These are phyloP conservation scores for Ophiothrix spiculata DNA, from an alignment of 35 echinoderm and acorn worm genomes.

Conservation along the genomic window DNA sequence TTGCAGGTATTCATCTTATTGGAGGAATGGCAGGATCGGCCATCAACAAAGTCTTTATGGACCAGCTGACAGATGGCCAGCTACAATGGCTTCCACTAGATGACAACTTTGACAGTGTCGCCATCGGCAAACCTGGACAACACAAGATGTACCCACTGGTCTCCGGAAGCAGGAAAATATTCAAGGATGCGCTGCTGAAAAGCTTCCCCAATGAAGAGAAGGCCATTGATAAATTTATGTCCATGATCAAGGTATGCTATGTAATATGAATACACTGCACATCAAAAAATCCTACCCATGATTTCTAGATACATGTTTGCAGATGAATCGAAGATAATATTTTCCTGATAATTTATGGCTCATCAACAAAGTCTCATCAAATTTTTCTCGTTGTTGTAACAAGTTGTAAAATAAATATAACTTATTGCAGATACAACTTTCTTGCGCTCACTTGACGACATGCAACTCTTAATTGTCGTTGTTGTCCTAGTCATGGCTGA, in stretches of 20 bases:
- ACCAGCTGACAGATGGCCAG: constrained; percentile 94
- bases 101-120: constrained; percentile 69
- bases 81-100: constrained; percentile 69
- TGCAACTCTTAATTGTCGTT: no score
- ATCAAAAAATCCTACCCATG: no score
- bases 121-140: constrained; percentile 55
- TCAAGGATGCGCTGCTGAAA: constrained; percentile 42
- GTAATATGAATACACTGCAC: no score
- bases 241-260: constrained; percentile 58
- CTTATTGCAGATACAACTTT: no score
- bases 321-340: no score
- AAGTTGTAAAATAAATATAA: no score
- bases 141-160: constrained; percentile 48
- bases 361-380: no score
- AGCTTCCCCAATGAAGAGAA: constrained; percentile 77
- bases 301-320: no score
- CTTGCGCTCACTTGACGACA: no score
- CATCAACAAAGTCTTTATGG: constrained; percentile 39
- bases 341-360: no score
- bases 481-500: no score
- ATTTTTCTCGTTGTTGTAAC: no score
- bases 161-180: constrained; percentile 38
- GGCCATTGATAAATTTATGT: constrained; percentile 82
- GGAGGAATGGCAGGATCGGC: constrained; percentile 67
- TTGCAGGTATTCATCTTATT: constrained; percentile 97